Base-by-base conservation (phyloP, 2,113 vertebrate species). In the Eonycteris spelaea region DNA sequence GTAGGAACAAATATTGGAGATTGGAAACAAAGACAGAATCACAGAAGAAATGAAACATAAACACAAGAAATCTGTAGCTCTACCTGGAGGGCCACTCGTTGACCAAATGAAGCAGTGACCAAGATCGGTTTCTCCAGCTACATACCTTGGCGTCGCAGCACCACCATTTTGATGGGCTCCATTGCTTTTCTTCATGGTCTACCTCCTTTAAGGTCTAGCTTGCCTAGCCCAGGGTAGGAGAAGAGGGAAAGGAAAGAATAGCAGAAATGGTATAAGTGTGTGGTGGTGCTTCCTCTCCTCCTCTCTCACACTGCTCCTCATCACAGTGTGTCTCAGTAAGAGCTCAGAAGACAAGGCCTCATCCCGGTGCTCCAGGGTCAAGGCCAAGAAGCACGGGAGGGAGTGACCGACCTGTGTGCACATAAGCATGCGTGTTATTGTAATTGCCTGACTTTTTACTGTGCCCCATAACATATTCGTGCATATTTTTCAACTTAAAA, bases 11-110 rank as follows among this genome's bases (percentile, higher is more conserved):
- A 65, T 24, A 30, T 1, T 68, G 10, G 26, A 73, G 33, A 57
- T 14, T n/a, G 10, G 6, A 78, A 71, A 8, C 7, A 51, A 18
- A 19, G 14, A 1, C 38, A 53, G 33, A 74, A n/a, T 21, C 61
- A 48, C 10, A 51, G 40, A 51, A 3, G 33, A 68, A 59, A 16
- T 53, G 33, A 35, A 68, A 63, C 26, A 55, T 30, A 79, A 45
- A 40, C 55, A 43, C 35, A 38, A 28, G 33, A 43, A 33, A 28
- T 48, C 10, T 53, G 7, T 35, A 11, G 13, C 33, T 79, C 16
- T 45, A 21, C 2, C 1, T 59, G 7, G 0, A 5, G 2, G 19
- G 2, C 40, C 51, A 16, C 2, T 3, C 18, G 15, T 19, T 22
- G 24, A 33, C 30, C 59, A n/a, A 0, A 0, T n/a, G 51, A 30